Percentiles rank a stretch among this genome's conserved stretches.
Evolutionary conservation across 2,797 vertebrate genomes (phyloP).

Genomic region (Sorex maritimensis): DNA sequence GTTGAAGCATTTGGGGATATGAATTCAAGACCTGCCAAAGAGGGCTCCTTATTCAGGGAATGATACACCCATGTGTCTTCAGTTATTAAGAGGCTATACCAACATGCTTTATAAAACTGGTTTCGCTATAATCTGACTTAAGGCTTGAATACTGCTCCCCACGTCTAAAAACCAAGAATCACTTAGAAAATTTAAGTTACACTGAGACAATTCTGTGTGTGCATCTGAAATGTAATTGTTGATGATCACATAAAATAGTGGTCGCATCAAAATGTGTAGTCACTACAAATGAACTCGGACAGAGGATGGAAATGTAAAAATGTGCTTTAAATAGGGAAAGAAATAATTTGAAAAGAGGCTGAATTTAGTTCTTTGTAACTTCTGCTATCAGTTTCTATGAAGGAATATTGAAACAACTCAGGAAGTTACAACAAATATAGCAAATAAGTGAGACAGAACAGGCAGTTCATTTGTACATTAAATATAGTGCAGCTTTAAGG

Average conservation of each 20-base stretch:
- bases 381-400: background rate
- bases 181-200: background rate
- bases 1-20: constrained; percentile 86
- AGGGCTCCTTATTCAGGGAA: constrained; percentile 37
- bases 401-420: constrained; percentile 3
- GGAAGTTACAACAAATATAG: background rate
- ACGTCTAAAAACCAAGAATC: constrained; percentile 49
- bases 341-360: background rate
- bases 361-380: background rate
- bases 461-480: background rate
- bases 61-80: background rate
- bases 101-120: constrained; percentile 5
- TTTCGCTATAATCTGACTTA: background rate
- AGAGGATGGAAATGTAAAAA: constrained; percentile 39
- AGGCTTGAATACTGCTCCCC: constrained; percentile 27
- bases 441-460: constrained; percentile 42
- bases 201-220: background rate
- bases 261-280: background rate
- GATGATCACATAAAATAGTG: constrained; percentile 1
- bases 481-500: background rate
- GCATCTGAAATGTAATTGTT: constrained; percentile 50
- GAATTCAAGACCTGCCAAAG: constrained; percentile 84
- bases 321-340: background rate
- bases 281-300: background rate
- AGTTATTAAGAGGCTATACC: background rate